Evolutionary conservation across 2,113 vertebrate genomes (phyloP), one percentile per base, ranked within the genome.

Genomic region (Syngnathus floridae): DNA sequence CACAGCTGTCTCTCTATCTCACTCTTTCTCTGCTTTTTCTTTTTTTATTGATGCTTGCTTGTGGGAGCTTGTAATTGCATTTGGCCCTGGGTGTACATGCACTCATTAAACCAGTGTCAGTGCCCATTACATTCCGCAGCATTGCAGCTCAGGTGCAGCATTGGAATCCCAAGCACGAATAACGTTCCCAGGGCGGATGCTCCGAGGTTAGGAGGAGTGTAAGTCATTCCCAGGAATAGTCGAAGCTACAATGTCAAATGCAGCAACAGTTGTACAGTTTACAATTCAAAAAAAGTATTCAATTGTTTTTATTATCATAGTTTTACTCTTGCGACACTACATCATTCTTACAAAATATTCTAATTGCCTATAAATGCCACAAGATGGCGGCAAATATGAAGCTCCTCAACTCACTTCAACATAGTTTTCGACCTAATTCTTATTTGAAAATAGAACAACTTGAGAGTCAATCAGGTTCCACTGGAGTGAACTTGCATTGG

Each of bases 41-140:
- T 16, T 35, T 16, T 17, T 81, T 81, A 79, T 75, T 84, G 73
- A 84, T 84, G 75, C 38, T 66, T 79, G 80, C 81, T 71, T 84
- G 83, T 83, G 78, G 83, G 78, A 81, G 83, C 80, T 81, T 86
- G 83, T 86, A 85, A 87, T 90, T 83, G 73, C 76, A 80, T 84
- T 85, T 82, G 72, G 86, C 83, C 80, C 62, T 70, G 80, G 79
- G 80, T 85, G 78, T 82, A 83, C 84, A 80, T 82, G 80, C 74
- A 82, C 81, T 77, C 78, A 84, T 83, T 84, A 84, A 82, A 81
- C 80, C 66, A 72, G 73, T 86, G 84, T 83, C 80, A 82, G 67
- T 80, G 78, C 73, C 80, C 74, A 81, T 82, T 81, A 75, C 85
- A 86, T 86, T 86, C 87, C 84, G 81, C 67, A 74, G 82, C 72